Evolutionary conservation across 2,888 invertebrate genomes (phyloP).

Genomic region (Andricus curvator): DNA sequence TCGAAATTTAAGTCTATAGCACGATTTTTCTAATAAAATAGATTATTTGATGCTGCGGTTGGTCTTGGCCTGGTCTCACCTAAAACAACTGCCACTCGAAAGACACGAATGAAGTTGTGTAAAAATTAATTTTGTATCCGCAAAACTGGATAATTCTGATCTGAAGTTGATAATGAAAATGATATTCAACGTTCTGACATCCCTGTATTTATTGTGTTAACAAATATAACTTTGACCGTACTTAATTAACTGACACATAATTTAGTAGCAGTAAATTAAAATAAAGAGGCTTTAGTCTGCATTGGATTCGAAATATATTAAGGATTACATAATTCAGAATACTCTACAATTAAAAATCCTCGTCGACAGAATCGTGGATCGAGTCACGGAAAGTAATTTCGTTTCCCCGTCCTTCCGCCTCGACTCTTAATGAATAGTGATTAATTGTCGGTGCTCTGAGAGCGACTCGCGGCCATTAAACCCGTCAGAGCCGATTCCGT

Average conservation of each 20-base stretch:
- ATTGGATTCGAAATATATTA: background rate
- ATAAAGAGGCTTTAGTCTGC: background rate
- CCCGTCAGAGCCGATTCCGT: constrained; percentile 68
- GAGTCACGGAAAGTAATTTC: constrained; percentile 62
- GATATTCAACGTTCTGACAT: no score
- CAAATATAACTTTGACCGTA: no score
- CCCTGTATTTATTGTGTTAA: no score
- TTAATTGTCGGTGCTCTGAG: constrained; percentile 67
- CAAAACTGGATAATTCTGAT: no score
- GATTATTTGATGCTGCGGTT: no score
- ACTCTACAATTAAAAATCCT: constrained; percentile 17
- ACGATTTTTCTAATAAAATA: no score
- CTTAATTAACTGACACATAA: background rate
- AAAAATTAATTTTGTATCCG: no score
- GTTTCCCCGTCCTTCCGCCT: constrained; percentile 66
- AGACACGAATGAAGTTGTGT: no score
- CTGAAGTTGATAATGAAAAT: no score
- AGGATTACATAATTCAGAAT: constrained; percentile 1
- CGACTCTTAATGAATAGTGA: constrained; percentile 68
- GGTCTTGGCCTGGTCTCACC: no score
- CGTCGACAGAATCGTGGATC: background rate
- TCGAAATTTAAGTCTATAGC: no score
- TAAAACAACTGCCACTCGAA: no score
- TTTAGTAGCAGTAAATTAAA: background rate
- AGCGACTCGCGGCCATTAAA: constrained; percentile 68